Evolutionary conservation across 2,797 vertebrate species (phyloP), one percentile per base, ranked within the genome.

Genomic region (Lophotriccus pileatus): DNA sequence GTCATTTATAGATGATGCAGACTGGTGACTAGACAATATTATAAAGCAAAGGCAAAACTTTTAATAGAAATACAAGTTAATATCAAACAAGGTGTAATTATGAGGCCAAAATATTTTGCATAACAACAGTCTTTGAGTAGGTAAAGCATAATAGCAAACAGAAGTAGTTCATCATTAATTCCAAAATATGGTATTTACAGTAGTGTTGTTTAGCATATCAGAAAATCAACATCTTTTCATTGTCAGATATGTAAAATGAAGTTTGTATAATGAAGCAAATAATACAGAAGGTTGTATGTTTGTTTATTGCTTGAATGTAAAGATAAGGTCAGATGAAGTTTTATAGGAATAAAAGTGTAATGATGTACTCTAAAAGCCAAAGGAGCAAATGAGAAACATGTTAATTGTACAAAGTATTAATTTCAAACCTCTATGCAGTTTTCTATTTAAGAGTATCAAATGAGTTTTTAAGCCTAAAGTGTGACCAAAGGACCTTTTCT

Each of bases 11-110:
- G 78, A 75, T 83, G 46, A 74, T 91, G 43, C 77, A 89, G 70
- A 64, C 67, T 86, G 59, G 19, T 91, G 60, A 50, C 72, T 94
- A 79, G 75, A 79, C 66, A 82, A 46, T 85, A 90, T 91, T 90
- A 59, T 89, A 91, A 96, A 93, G 56, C 41, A 91, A 74, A 84
- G 1, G 0, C 36, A 44, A 91, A 92, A 47, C 30, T 80, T 92
- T 78, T 87, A 96, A 76, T 92, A 89, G 93, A 93, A 95, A 84
- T 78, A 63, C 50, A 84, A 81, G 49, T 86, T 70, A 93, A 53
- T 53, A 88, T 86, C 19, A 83, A 90, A 34, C 32, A 77, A 81
- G 27, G 79, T 81, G 39, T 68, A 90, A 81, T 80, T 62, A 46
- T 49, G 34, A 62, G 66, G 30, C 63, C 39, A 81, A 87, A 89